Conservation (phyloP, 2,888 invertebrate genomes). For the Blastobasis lacticolella region DNA sequence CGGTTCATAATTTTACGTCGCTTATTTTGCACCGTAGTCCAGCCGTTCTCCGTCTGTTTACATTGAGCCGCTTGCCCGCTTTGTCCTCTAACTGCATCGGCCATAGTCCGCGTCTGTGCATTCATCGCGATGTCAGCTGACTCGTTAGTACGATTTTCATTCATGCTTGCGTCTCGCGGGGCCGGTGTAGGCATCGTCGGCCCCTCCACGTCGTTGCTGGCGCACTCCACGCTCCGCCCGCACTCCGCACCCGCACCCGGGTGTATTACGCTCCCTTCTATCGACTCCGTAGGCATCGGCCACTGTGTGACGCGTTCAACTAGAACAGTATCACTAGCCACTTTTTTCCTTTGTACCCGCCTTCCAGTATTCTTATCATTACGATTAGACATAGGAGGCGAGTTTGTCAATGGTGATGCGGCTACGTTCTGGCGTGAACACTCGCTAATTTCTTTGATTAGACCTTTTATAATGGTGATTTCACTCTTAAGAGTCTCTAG, state of each 20-base stretch:
- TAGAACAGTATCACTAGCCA: not conserved
- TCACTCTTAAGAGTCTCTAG: too few relatives aligned
- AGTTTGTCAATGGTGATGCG: too few relatives aligned
- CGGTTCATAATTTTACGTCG: not conserved
- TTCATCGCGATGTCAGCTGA: not conserved
- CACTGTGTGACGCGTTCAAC: not conserved
- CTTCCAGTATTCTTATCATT: not conserved
- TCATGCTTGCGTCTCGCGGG: too few relatives aligned
- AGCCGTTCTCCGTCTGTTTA: not conserved
- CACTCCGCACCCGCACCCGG: not conserved
- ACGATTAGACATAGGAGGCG: not conserved
- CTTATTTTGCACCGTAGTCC: not conserved
- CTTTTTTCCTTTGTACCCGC: not conserved
- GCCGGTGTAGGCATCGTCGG: too few relatives aligned
- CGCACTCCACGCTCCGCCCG: too few relatives aligned
- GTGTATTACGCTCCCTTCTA: not conserved
- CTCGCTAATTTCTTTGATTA: too few relatives aligned
- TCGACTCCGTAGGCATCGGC: not conserved
- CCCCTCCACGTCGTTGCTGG: too few relatives aligned
- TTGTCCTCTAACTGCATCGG: not conserved
- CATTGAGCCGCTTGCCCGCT: not conserved
- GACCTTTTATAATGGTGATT: too few relatives aligned
- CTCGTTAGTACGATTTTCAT: not conserved
- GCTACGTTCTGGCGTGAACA: too few relatives aligned
- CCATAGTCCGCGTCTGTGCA: not conserved